Percentiles rank a stretch among this genome's conserved stretches.
These are phyloP conservation scores for Mesembrinibis cayennensis DNA, from an alignment of 2,113 vertebrate genomes.

Conservation along the genomic window DNA sequence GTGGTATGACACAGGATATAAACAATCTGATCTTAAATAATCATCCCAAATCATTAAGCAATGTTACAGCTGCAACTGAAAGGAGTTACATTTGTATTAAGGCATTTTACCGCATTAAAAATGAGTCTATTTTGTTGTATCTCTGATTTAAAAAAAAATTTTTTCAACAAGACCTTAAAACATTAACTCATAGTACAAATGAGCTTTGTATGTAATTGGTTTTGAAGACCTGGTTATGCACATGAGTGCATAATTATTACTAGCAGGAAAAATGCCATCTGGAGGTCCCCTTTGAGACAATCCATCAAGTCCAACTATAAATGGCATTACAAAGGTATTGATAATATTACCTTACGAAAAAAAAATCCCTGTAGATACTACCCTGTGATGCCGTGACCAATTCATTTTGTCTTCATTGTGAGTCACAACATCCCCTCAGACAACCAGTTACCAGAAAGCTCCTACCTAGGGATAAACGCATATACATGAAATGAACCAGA, in stretches of 20 bases:
- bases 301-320: background rate
- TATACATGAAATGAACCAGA: background rate
- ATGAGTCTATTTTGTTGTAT: background rate
- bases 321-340: background rate
- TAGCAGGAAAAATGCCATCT: background rate
- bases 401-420: background rate
- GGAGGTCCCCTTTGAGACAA: background rate
- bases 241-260: background rate
- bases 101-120: background rate
- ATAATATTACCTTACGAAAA: background rate
- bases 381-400: background rate
- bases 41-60: background rate
- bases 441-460: background rate
- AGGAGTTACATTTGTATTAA: background rate
- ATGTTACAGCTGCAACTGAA: background rate
- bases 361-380: background rate
- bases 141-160: no score
- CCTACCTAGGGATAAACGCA: background rate
- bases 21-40: background rate
- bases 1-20: background rate
- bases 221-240: background rate
- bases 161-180: background rate
- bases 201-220: background rate
- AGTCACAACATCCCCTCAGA: background rate
- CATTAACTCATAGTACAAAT: background rate